phyloP scores from a whole-genome alignment of 2,797 vertebrate species.

The Coregonus ussuriensis region DNA sequence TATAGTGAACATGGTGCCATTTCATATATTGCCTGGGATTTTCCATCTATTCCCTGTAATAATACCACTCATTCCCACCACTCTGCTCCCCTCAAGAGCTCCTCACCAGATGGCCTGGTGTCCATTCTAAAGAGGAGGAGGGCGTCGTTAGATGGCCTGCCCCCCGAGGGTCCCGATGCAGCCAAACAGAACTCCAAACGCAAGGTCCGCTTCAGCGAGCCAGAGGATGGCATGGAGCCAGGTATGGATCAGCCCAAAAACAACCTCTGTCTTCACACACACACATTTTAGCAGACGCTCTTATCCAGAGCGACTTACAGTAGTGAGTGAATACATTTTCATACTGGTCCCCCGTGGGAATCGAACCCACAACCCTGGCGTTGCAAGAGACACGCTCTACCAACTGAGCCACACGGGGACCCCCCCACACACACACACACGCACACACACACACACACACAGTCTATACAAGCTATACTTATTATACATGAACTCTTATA shows the following conservation, averaged over 20 bases:
- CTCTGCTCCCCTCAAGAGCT: constrained; percentile 68
- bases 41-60: no score
- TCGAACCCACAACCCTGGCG: no score
- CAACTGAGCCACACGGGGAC: no score
- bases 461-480: no score
- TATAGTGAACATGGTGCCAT: neutral
- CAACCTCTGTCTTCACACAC: neutral
- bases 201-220: constrained; percentile 92
- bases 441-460: neutral
- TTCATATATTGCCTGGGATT: neutral
- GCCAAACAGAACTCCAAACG: constrained; percentile 77
- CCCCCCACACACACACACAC: no score
- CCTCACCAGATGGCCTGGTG: constrained; percentile 85
- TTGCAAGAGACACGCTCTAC: no score
- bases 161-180: constrained; percentile 59
- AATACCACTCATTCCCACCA: neutral
- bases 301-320: no score
- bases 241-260: constrained; percentile 69
- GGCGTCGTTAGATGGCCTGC: constrained; percentile 73
- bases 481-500: neutral
- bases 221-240: constrained; percentile 85
- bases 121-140: constrained; percentile 93
- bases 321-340: no score
- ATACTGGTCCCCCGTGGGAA: no score
- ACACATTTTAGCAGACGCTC: no score